Conservation (phyloP, 2,113 vertebrate genomes). For the Myotis yumanensis region DNA sequence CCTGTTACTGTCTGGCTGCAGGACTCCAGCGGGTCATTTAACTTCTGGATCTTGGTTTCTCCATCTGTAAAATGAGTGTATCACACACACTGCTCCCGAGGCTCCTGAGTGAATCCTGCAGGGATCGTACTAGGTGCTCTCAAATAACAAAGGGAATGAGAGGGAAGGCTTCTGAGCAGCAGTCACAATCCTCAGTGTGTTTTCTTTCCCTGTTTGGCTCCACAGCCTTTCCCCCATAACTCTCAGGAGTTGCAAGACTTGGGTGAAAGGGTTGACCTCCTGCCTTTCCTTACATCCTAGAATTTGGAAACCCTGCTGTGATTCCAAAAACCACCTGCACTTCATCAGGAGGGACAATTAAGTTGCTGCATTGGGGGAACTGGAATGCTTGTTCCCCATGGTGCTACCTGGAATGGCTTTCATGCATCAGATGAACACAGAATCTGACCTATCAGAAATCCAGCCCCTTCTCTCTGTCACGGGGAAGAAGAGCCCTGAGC, state of each 20-base stretch:
- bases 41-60: constrained; percentile 15
- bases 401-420: neutral
- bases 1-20: neutral
- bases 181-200: neutral
- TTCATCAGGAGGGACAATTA: neutral
- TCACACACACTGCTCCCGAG: neutral
- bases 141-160: neutral
- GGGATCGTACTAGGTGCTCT: no score
- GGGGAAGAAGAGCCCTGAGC: neutral
- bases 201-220: neutral
- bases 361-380: neutral
- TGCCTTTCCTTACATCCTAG: constrained; percentile 31
- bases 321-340: neutral
- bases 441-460: neutral
- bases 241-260: neutral
- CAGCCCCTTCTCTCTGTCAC: neutral
- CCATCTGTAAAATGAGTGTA: neutral
- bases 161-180: neutral
- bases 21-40: neutral
- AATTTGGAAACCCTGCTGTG: constrained; percentile 25
- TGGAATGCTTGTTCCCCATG: neutral
- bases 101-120: neutral
- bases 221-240: neutral
- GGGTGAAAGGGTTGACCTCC: neutral
- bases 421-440: neutral